These are phyloP conservation scores for Artibeus lituratus DNA, from an alignment of 2,797 vertebrate genomes.

Conservation along the genomic window DNA sequence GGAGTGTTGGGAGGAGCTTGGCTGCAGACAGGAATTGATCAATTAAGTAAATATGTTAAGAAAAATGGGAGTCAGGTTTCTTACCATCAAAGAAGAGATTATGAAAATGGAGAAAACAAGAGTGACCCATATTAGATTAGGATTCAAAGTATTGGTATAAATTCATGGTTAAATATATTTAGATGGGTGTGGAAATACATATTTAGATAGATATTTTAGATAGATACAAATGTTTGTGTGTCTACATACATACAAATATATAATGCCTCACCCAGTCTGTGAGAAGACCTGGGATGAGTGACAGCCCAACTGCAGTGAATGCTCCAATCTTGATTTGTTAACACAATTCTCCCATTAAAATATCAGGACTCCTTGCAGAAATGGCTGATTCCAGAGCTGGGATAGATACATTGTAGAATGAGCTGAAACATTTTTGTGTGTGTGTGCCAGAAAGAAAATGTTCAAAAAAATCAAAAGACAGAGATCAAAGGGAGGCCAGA, in stretches of 20 bases:
- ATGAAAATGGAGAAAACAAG: neutral
- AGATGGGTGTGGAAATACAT: neutral
- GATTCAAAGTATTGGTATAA: neutral
- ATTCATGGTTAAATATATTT: neutral
- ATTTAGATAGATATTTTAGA: neutral
- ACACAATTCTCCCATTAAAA: neutral
- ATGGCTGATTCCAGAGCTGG: neutral
- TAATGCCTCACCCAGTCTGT: neutral
- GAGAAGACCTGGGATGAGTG: neutral
- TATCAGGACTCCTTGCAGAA: neutral
- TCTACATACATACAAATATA: neutral
- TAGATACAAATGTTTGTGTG: neutral
- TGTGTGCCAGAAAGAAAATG: neutral
- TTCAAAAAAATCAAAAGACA: neutral
- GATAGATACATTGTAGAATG: neutral
- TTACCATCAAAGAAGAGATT: neutral
- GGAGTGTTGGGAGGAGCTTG: neutral
- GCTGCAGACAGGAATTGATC: neutral
- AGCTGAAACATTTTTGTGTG: neutral
- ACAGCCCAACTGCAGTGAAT: neutral
- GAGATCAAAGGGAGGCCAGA: neutral
- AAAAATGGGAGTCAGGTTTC: neutral
- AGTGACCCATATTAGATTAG: neutral
- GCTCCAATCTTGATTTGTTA: neutral
- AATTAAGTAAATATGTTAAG: neutral